Evolutionary conservation across 2,797 vertebrate species (phyloP).

Genomic region (Tiaroga cobitis): DNA sequence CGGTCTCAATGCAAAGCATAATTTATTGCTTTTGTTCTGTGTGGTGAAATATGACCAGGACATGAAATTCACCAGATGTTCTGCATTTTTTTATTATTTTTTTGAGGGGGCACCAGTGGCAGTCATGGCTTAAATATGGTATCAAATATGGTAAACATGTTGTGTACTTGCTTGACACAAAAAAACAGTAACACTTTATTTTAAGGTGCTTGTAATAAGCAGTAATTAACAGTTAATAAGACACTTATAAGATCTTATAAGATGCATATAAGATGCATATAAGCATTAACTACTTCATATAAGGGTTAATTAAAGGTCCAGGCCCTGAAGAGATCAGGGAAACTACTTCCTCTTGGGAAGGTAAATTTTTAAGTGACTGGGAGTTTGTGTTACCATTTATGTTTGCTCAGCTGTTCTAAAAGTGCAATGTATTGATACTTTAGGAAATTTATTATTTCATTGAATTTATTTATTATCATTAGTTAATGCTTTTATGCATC

Average conservation of each 20-base stretch:
- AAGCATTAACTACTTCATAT: too few species aligned
- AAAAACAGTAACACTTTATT: too few species aligned
- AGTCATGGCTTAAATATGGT: too few species aligned
- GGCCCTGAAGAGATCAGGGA: accelerated
- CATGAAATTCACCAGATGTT: not conserved
- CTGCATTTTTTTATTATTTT: not conserved
- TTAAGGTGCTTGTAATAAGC: too few species aligned
- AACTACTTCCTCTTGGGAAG: accelerated
- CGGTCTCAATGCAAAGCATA: not conserved
- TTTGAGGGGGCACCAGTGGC: not conserved
- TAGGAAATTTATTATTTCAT: accelerated
- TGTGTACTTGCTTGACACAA: not conserved
- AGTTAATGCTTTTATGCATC: too few species aligned
- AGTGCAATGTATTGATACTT: too few species aligned
- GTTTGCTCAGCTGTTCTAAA: too few species aligned
- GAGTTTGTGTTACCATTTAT: too few species aligned
- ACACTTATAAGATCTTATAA: too few species aligned
- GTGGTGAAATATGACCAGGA: not conserved
- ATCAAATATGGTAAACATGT: not conserved
- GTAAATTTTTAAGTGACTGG: accelerated
- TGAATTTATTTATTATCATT: accelerated
- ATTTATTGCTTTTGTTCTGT: not conserved
- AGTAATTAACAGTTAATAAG: too few species aligned
- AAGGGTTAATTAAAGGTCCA: too few species aligned
- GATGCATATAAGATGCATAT: too few species aligned